These are phyloP conservation scores for Coluber constrictor DNA, from an alignment of 2,797 vertebrate species.

Conservation along the genomic window DNA sequence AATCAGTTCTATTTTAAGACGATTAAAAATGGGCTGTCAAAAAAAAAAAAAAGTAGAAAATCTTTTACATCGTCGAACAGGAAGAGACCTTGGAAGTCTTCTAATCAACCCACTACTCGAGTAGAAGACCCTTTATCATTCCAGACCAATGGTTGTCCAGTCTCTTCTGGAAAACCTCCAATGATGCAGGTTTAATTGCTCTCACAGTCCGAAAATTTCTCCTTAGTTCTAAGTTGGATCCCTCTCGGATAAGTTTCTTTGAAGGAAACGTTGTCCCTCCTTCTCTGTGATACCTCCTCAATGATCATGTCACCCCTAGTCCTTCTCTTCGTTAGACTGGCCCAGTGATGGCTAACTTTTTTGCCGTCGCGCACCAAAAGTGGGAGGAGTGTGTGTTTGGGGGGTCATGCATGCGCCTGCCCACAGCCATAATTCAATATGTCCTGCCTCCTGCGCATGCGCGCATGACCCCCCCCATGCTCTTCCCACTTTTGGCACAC, in stretches of 20 bases:
- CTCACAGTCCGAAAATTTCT: not conserved
- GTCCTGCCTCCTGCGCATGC: no score
- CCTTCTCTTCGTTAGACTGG: no score
- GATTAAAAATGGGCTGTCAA: not conserved
- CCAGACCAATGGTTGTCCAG: not conserved
- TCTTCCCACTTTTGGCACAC: no score
- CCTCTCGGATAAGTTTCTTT: not conserved
- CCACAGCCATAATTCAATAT: no score
- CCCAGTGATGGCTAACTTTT: no score
- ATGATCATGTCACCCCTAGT: not conserved
- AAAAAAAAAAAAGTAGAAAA: not conserved
- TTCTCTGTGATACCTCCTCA: not conserved
- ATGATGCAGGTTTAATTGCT: not conserved
- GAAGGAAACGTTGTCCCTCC: no score
- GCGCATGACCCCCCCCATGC: no score
- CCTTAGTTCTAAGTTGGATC: not conserved
- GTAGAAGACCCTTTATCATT: not conserved
- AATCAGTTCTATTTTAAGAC: not conserved
- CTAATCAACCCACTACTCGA: not conserved
- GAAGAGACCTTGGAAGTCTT: not conserved
- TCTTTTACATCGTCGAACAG: not conserved
- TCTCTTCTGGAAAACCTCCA: not conserved
- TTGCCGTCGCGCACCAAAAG: no score
- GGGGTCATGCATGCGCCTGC: no score
- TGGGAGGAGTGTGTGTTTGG: no score